phyloP scores from a whole-genome alignment of 2,888 invertebrate species.

The Mongoloraphidia duomilia region DNA sequence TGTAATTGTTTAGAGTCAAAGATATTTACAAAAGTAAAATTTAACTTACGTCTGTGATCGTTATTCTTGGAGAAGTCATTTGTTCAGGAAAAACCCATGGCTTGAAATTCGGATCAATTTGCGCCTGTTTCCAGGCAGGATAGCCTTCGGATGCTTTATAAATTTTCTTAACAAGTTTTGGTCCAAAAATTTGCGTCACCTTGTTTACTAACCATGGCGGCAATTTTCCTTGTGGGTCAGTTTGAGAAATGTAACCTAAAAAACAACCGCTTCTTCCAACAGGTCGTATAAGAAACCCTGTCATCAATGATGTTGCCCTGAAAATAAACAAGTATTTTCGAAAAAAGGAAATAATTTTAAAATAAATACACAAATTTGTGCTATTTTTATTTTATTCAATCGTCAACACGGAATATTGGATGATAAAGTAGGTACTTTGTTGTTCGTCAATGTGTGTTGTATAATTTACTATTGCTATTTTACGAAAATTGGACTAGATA shows the following conservation, averaged over 20 bases:
- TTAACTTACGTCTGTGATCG: constrained; percentile 49
- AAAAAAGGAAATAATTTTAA: neutral
- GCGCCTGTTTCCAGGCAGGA: constrained; percentile 62
- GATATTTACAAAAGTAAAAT: too few species aligned
- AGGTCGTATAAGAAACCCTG: constrained; percentile 53
- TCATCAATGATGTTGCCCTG: constrained; percentile 46
- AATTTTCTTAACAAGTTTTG: constrained; percentile 69
- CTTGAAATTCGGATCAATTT: constrained; percentile 58
- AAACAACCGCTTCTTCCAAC: constrained; percentile 48
- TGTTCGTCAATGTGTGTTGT: too few species aligned
- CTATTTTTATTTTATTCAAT: neutral
- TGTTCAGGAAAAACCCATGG: constrained; percentile 86
- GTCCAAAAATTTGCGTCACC: constrained; percentile 73
- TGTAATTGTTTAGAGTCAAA: too few species aligned
- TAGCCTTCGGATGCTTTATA: constrained; percentile 73
- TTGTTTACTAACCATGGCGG: constrained; percentile 86
- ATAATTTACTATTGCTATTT: neutral
- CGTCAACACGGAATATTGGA: constrained; percentile 1
- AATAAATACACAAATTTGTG: neutral
- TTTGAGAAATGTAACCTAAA: constrained; percentile 78
- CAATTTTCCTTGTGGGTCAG: constrained; percentile 75
- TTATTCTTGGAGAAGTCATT: constrained; percentile 55
- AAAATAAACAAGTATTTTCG: constrained; percentile 10
- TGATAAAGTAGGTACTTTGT: too few species aligned
- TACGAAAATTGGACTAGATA: too few species aligned